Evolutionary conservation across 2,797 vertebrate genomes (phyloP), one percentile per base, ranked within the genome.

Genomic region (Glossophaga mutica): DNA sequence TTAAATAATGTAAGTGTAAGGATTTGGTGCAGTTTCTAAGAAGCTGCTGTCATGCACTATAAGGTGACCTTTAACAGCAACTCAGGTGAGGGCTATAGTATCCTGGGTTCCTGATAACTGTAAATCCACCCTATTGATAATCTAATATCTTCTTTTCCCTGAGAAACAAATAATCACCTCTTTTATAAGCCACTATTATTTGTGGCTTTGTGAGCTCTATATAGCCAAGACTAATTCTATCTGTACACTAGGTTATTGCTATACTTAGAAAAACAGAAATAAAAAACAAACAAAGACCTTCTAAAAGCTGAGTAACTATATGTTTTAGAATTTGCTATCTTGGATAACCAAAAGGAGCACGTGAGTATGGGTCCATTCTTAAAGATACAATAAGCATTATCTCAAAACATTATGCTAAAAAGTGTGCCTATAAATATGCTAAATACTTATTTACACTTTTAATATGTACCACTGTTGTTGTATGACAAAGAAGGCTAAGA

Each of bases 181-280:
- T 85, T 85, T 92, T 34, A 92, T 94, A 71, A 95, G 14, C 1
- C 1, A 24, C 22, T 90, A 81, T 95, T 79, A 87, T 79, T 68
- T 92, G n/a, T n/a, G 62, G 29, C 11, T 95, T 89, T 73, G 26
- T 90, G 12, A 74, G 78, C 14, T n/a, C 24, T 55, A 70, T 32
- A 29, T 16, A 74, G 21, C 48, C 12, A 74, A 81, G 26, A 32
- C 6, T 39, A 87, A 87, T 70, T 88, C 18, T 83, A 92, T 73
- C 22, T 87, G 1, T 11, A 84, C 1, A n/a, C 11, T 62, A 59
- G 11, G 4, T 29, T 84, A 81, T 68, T 88, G 73, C 11, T 73
- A 34, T 22, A 48, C 3, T 84, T 15, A 16, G 3, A 4, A 29
- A 87, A 87, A 37, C 1, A 71, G 71, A 26, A 55, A 42, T 16